A percentile compares a stretch with the other conserved stretches of the same genome.
phyloP scores from a whole-genome alignment of 2,888 invertebrate genomes.

The Cephus rjabovi region DNA sequence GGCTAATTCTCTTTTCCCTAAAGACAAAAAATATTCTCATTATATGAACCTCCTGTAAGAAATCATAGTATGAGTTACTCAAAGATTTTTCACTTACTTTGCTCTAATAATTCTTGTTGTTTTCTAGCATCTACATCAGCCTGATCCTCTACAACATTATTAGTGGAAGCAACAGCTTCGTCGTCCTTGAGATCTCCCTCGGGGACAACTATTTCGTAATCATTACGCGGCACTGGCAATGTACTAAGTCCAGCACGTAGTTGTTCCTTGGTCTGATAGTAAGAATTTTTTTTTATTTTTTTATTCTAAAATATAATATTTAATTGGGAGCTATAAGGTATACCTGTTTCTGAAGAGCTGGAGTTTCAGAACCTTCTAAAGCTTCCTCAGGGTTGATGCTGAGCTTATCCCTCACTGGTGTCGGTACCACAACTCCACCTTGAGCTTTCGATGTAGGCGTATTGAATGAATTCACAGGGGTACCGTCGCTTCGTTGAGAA shows the following conservation, averaged over 20 bases:
- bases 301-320: constrained; percentile 2
- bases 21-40: constrained; percentile 26
- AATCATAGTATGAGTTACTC: constrained; percentile 10
- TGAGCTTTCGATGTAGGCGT: constrained; percentile 74
- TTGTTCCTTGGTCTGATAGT: constrained; percentile 73
- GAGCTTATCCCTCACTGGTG: constrained; percentile 90
- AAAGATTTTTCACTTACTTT: constrained; percentile 66
- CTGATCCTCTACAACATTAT: constrained; percentile 79
- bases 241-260: constrained; percentile 82
- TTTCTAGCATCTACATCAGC: constrained; percentile 83
- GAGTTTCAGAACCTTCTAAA: constrained; percentile 78
- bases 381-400: constrained; percentile 94
- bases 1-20: constrained; percentile 76
- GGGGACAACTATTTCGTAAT: constrained; percentile 98
- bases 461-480: constrained; percentile 61
- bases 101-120: constrained; percentile 77
- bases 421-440: constrained; percentile 70
- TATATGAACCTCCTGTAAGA: constrained; percentile 7
- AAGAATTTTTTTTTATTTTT: constrained; percentile 16
- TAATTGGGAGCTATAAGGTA: not conserved
- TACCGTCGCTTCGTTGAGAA: constrained; percentile 76
- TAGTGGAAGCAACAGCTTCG: constrained; percentile 52
- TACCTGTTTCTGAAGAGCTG: constrained; percentile 78
- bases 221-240: constrained; percentile 93
- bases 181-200: constrained; percentile 77